Conservation (phyloP, 2,113 vertebrate genomes). For the Engraulis encrasicolus region DNA sequence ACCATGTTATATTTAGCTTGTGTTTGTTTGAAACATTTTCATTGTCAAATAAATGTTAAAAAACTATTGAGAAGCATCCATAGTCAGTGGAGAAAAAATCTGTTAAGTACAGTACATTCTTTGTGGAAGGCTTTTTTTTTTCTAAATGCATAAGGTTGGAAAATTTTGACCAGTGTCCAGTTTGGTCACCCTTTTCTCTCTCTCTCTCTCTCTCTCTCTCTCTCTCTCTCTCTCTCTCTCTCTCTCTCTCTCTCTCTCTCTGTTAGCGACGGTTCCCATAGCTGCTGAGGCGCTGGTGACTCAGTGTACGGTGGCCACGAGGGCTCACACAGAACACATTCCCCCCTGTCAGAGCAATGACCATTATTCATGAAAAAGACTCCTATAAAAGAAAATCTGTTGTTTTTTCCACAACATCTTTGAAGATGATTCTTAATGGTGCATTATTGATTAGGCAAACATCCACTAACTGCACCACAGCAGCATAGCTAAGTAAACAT, state of each 20-base stretch:
- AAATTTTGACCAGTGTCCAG: conserved; percentile 5
- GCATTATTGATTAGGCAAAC: not conserved
- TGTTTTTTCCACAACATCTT: not conserved
- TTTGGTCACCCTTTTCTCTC: no score
- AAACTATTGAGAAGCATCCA: not conserved
- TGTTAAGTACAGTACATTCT: no score
- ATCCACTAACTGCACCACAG: not conserved
- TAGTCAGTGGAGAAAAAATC: no score
- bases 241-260: not conserved
- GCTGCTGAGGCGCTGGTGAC: not conserved
- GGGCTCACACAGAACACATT: not conserved
- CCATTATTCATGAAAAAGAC: not conserved
- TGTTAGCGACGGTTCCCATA: not conserved
- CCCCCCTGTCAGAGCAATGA: not conserved
- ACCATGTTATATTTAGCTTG: no score
- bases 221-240: no score
- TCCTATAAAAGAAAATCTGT: not conserved
- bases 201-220: no score
- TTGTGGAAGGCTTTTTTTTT: no score
- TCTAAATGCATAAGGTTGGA: no score
- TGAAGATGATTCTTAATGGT: not conserved
- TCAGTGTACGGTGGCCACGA: not conserved
- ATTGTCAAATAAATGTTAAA: not conserved
- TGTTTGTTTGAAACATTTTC: no score
- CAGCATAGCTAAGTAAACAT: not conserved